Evolutionary conservation across 2,888 invertebrate genomes (phyloP).

Genomic region (Argyresthia albistria): DNA sequence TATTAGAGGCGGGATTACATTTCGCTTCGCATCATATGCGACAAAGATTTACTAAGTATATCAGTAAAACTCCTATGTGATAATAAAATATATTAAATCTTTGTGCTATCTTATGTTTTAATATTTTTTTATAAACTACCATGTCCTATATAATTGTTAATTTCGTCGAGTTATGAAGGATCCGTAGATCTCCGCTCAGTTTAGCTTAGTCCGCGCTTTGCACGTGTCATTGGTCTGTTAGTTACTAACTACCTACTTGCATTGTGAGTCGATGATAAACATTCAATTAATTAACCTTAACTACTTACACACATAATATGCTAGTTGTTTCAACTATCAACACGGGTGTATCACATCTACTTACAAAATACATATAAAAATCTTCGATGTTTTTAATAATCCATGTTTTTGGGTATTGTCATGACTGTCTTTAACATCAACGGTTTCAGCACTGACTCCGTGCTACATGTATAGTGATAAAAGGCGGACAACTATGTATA

Average conservation of each 20-base stretch:
- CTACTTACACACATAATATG: neutral
- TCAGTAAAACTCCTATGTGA: constrained; percentile 67
- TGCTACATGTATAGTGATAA: constrained; percentile 2
- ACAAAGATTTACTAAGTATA: constrained; percentile 60
- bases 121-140: constrained; percentile 69
- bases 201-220: constrained; percentile 51
- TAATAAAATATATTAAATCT: constrained; percentile 74
- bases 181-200: constrained; percentile 21
- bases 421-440: constrained; percentile 19
- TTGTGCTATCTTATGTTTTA: constrained; percentile 69
- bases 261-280: constrained; percentile 1
- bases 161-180: constrained; percentile 46
- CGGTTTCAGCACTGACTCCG: neutral
- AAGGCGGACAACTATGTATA: constrained; percentile 1
- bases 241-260: constrained; percentile 23
- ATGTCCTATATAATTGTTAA: constrained; percentile 49
- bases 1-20: constrained; percentile 33
- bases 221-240: constrained; percentile 62
- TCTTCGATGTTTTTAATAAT: constrained; percentile 12
- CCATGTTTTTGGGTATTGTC: constrained; percentile 37
- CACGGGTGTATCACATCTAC: constrained; percentile 4
- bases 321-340: constrained; percentile 4
- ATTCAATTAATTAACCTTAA: neutral
- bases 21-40: constrained; percentile 58
- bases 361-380: constrained; percentile 11